These are phyloP conservation scores for Sesamia nonagrioides DNA, from an alignment of 1,140 invertebrate species.

Conservation along the genomic window DNA sequence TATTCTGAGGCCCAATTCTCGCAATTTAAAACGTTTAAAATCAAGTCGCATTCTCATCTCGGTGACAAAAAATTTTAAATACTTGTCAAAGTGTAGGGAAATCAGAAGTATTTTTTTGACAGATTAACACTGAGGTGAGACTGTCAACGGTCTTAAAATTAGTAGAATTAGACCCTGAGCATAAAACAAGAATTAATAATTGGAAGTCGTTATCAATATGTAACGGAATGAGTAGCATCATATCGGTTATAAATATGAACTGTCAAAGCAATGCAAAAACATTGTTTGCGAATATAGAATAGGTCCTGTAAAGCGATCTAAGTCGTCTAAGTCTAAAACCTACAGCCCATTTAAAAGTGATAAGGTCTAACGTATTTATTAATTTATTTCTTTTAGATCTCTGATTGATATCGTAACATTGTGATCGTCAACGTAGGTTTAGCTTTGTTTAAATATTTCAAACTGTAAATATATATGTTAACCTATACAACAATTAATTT, in stretches of 20 bases:
- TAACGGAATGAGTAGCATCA: neutral
- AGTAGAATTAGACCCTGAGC: too few species aligned
- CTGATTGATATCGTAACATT: constrained; percentile 44
- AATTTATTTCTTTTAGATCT: constrained; percentile 38
- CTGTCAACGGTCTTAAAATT: too few species aligned
- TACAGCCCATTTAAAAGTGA: constrained; percentile 13
- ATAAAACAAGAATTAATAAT: too few species aligned
- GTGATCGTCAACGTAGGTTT: constrained; percentile 39
- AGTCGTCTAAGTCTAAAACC: constrained; percentile 3
- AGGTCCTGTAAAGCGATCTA: constrained; percentile 3
- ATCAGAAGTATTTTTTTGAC: too few species aligned
- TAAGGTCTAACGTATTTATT: constrained; percentile 31
- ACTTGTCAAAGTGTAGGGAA: too few species aligned
- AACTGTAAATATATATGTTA: constrained; percentile 41
- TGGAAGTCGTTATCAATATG: too few species aligned
- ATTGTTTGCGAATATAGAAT: neutral
- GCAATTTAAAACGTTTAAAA: too few species aligned
- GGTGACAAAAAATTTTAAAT: too few species aligned
- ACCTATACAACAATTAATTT: constrained; percentile 19
- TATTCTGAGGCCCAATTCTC: too few species aligned
- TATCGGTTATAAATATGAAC: neutral
- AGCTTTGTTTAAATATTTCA: constrained; percentile 36
- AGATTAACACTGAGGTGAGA: too few species aligned
- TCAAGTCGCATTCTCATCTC: too few species aligned
- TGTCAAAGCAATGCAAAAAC: neutral